phyloP scores from a whole-genome alignment of 2,113 vertebrate genomes.

The Prinia subflava region DNA sequence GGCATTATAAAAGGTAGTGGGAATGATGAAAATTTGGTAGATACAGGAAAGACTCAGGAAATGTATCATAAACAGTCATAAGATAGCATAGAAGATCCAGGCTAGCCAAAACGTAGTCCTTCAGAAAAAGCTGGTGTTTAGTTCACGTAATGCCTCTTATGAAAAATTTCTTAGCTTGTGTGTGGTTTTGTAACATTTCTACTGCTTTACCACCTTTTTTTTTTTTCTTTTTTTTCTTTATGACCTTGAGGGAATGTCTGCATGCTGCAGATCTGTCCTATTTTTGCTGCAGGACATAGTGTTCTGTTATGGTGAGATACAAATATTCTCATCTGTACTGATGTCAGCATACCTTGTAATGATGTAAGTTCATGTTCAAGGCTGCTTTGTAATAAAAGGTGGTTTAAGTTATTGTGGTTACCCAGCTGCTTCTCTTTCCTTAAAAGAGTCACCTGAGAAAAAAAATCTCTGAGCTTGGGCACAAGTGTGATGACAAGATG shows the following conservation, averaged over 20 bases:
- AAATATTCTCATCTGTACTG: background rate
- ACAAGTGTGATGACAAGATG: background rate
- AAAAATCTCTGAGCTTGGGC: background rate
- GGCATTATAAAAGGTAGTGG: background rate
- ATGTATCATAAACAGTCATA: background rate
- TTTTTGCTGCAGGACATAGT: background rate
- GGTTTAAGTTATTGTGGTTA: background rate
- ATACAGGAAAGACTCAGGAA: background rate
- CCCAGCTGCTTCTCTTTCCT: background rate
- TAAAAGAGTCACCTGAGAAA: background rate
- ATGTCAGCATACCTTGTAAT: background rate
- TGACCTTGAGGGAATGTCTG: background rate
- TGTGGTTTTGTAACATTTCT: background rate
- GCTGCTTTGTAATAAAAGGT: background rate
- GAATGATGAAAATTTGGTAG: background rate
- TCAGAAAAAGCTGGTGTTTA: background rate
- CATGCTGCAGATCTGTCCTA: background rate
- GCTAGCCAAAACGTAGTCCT: background rate
- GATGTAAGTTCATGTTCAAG: background rate
- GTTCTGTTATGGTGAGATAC: background rate
- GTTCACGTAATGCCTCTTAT: rapidly evolving
- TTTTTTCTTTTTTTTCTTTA: background rate
- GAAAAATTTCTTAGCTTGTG: background rate
- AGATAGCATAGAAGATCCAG: background rate
- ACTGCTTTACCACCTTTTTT: background rate